Evolutionary conservation across 2,888 invertebrate genomes (phyloP), one percentile per base, ranked within the genome.

Genomic region (Archips xylosteana): DNA sequence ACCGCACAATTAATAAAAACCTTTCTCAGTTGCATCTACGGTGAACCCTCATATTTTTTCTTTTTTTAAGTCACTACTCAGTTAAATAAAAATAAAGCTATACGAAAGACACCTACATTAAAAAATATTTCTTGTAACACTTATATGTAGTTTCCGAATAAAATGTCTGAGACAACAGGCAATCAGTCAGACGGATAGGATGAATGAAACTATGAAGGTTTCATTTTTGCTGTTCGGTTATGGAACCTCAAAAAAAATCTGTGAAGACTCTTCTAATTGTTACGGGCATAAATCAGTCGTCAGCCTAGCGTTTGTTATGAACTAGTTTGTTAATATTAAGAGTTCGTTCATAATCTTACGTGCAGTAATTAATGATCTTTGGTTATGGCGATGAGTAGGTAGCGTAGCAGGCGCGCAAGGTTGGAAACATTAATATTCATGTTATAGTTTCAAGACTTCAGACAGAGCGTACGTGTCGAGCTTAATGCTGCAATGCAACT

Each of bases 361-460:
- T 34, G 45, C 6, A 23, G 57, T 72, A 51, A 72, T 62, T 57
- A 62, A 54, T 61, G 54, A 63, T 57, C 65, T 39, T 64, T 3
- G n/a, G 49, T 42, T 60, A 60, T 60, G 67, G 67, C 47, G 59
- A 68, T 47, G 45, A 68, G 47, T 47, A 45, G 59, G 67, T 36
- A 68, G 45, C 67, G 67, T 36, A 68, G 45, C 67, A 57, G 57
- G 32, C 57, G 57, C 57, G 57, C 57, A 57, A 66, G 15, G 54
- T 65, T 57, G 34, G 67, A 12, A 59, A 34, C 45, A 67, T 68
- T 68, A 68, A 68, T 68, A 68, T 68, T 68, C 45, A 68, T 68
- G 59, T 34, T 59, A 34, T 45, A 60, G 67, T 45, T 66, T 68
- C 59, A 47, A 68, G 59, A 68, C 45, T 32, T 68, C 67, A 60